A percentile compares a stretch with the other conserved stretches of the same genome.
These are phyloP conservation scores for Phylloscopus whistleri DNA, from an alignment of 2,113 vertebrate genomes.

Conservation along the genomic window DNA sequence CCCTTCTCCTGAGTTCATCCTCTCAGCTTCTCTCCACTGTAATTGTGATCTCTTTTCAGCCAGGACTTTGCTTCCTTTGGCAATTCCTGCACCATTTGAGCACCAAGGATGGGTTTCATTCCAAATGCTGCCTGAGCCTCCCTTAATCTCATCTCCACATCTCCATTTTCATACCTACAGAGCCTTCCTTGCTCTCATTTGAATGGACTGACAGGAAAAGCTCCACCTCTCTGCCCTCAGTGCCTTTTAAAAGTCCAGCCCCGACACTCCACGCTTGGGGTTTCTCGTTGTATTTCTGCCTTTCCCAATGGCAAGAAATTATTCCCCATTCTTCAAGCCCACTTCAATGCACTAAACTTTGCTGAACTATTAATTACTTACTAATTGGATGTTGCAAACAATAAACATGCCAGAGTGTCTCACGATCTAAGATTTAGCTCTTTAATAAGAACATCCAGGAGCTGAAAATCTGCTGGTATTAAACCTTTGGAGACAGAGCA, in stretches of 20 bases:
- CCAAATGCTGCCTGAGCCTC: neutral
- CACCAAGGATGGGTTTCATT: neutral
- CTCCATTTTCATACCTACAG: neutral
- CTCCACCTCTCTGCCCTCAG: neutral
- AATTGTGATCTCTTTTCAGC: neutral
- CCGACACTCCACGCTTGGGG: fast-evolving
- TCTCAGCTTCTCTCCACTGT: neutral
- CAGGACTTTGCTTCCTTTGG: neutral
- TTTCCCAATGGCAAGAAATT: neutral
- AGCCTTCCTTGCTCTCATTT: neutral
- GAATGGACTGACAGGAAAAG: neutral
- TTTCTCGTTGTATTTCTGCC: neutral
- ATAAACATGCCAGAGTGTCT: constrained; percentile 33
- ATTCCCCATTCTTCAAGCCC: neutral
- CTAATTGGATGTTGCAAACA: constrained; percentile 34
- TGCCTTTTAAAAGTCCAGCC: neutral
- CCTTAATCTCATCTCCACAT: neutral
- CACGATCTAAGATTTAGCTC: constrained; percentile 15
- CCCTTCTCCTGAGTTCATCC: neutral
- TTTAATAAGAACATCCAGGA: constrained; percentile 48
- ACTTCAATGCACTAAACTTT: neutral
- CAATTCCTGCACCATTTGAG: neutral
- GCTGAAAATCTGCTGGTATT: neutral
- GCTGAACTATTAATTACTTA: constrained; percentile 38
- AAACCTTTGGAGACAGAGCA: neutral